A percentile compares a stretch with the other conserved stretches of the same genome.
These are phyloP conservation scores for Enoplosus armatus DNA, from an alignment of 2,797 vertebrate species.

Conservation along the genomic window DNA sequence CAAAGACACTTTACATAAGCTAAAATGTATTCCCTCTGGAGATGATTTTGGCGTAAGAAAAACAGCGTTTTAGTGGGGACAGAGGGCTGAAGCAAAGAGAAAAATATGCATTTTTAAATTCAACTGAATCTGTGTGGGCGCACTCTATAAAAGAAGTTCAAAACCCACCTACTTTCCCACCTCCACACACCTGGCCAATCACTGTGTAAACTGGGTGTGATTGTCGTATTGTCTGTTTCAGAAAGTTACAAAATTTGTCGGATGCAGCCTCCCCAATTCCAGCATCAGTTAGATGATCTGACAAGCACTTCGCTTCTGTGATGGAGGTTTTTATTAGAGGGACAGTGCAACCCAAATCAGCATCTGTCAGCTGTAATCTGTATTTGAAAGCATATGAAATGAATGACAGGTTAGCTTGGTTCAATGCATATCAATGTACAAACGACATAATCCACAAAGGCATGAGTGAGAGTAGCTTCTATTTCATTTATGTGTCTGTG, in stretches of 20 bases:
- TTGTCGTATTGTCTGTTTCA: neutral
- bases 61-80: neutral
- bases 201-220: accelerated
- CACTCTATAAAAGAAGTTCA: neutral
- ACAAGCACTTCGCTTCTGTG: neutral
- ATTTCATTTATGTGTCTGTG: neutral
- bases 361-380: neutral
- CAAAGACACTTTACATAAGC: no score
- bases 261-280: neutral
- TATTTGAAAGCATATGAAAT: neutral
- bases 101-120: no score
- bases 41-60: neutral
- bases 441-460: neutral
- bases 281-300: neutral
- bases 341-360: neutral
- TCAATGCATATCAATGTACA: neutral
- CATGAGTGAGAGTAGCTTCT: neutral
- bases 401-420: neutral
- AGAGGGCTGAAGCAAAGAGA: no score
- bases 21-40: no score
- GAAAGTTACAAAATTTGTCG: neutral
- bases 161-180: neutral
- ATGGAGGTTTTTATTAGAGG: neutral
- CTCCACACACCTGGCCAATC: neutral
- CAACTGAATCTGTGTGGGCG: neutral